A percentile compares a stretch with the other conserved stretches of the same genome.
Evolutionary conservation across 1,140 invertebrate genomes (phyloP).

Genomic region (Drosophila orosa): DNA sequence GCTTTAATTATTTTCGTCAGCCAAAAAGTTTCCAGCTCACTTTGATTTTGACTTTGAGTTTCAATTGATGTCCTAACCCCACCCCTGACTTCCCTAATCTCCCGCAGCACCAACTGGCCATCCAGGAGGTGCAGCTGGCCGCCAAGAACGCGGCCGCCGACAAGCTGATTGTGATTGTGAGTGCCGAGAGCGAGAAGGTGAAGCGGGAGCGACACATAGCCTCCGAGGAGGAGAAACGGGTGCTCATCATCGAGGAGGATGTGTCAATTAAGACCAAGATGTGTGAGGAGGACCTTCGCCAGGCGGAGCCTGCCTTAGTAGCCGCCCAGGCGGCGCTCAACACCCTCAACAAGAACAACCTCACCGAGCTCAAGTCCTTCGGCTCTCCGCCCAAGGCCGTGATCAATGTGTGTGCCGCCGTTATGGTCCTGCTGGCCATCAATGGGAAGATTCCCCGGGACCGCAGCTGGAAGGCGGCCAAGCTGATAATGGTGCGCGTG

Average conservation of each 20-base stretch:
- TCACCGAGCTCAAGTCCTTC: slow-evolving; percentile 98
- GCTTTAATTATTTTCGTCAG: slow-evolving; percentile 70
- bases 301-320: slow-evolving; percentile 95
- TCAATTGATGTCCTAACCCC: slow-evolving; percentile 14
- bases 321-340: slow-evolving; percentile 96
- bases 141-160: slow-evolving; percentile 96
- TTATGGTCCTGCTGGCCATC: slow-evolving; percentile 93
- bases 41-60: slow-evolving; percentile 48
- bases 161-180: slow-evolving; percentile 93
- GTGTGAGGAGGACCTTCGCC: slow-evolving; percentile 95
- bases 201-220: slow-evolving; percentile 91
- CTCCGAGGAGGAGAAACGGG: slow-evolving; percentile 95
- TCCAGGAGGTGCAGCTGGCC: slow-evolving; percentile 93
- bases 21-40: slow-evolving; percentile 53
- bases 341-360: slow-evolving; percentile 96
- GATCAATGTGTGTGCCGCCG: slow-evolving; percentile 93
- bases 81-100: background rate
- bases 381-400: slow-evolving; percentile 94
- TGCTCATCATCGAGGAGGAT: slow-evolving; percentile 93
- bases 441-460: slow-evolving; percentile 96
- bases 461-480: slow-evolving; percentile 96
- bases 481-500: slow-evolving; percentile 88
- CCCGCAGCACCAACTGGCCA: slow-evolving; percentile 90
- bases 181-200: slow-evolving; percentile 95
- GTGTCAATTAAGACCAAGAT: slow-evolving; percentile 92